Percentiles rank a stretch among this genome's conserved stretches.
phyloP scores from a whole-genome alignment of 2,113 vertebrate species.

The Zosterops japonicus region DNA sequence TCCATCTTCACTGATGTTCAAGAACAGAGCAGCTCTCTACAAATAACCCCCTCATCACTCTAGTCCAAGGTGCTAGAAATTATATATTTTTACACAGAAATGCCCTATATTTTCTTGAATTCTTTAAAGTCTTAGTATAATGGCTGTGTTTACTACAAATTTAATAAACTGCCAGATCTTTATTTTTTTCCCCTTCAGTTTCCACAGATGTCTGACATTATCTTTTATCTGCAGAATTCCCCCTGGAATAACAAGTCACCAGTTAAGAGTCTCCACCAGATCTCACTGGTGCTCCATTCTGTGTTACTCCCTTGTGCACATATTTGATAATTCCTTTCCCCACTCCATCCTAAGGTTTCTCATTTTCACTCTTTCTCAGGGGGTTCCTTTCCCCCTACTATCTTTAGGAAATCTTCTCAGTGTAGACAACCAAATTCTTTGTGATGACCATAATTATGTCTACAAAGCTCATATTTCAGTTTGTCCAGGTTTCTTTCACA shows the following conservation, averaged over 20 bases:
- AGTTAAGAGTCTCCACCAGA: neutral
- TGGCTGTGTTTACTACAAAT: neutral
- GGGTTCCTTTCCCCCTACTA: neutral
- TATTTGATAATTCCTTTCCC: neutral
- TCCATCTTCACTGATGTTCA: neutral
- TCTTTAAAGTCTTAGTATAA: neutral
- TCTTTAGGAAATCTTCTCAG: neutral
- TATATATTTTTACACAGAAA: neutral
- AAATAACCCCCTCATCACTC: neutral
- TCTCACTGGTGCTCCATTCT: neutral
- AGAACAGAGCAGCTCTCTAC: neutral
- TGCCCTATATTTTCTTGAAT: neutral
- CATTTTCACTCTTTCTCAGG: neutral
- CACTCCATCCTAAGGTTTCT: neutral
- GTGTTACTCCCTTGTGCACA: neutral
- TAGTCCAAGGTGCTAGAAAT: neutral
- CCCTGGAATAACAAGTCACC: neutral
- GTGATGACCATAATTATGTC: neutral
- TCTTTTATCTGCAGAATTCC: neutral
- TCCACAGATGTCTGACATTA: neutral
- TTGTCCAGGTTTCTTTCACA: neutral
- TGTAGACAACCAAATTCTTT: neutral
- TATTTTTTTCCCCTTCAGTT: neutral
- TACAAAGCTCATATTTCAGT: neutral
- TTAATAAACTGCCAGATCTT: neutral